phyloP scores from a whole-genome alignment of 2,888 invertebrate genomes.

The Fissipunctia ypsillon region DNA sequence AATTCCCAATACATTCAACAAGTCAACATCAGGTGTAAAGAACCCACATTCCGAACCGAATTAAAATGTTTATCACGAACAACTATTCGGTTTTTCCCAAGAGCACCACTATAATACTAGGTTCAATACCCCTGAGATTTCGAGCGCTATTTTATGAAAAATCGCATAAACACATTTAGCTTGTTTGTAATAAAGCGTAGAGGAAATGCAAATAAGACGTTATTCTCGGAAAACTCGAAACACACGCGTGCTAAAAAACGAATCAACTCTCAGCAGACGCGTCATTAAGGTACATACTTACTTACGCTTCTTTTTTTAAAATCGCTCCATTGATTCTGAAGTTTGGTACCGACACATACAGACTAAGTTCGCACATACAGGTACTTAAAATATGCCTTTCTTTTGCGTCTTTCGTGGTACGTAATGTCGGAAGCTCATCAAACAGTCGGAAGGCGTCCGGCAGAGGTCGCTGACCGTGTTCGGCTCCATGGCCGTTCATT shows the following conservation, averaged over 20 bases:
- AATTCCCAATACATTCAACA: slow-evolving; percentile 40
- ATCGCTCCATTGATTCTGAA: slow-evolving; percentile 27
- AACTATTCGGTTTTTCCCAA: slow-evolving; percentile 75
- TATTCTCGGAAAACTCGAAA: slow-evolving; percentile 44
- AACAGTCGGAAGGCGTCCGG: slow-evolving; percentile 78
- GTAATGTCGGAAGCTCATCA: slow-evolving; percentile 80
- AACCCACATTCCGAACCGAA: slow-evolving; percentile 67
- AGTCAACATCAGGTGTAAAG: slow-evolving; percentile 57
- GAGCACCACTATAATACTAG: slow-evolving; percentile 59
- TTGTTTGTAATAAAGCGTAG: slow-evolving; percentile 50
- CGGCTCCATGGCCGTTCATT: slow-evolving; percentile 83
- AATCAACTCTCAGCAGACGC: neutral
- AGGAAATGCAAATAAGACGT: slow-evolving; percentile 43
- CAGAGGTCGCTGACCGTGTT: slow-evolving; percentile 86
- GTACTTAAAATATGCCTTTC: slow-evolving; percentile 53
- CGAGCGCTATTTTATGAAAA: slow-evolving; percentile 49
- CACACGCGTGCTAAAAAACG: slow-evolving; percentile 26
- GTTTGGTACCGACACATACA: slow-evolving; percentile 8
- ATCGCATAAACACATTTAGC: slow-evolving; percentile 52
- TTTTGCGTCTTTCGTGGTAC: slow-evolving; percentile 65
- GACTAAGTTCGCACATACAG: slow-evolving; percentile 10
- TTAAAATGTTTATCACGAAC: slow-evolving; percentile 78
- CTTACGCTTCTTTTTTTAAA: slow-evolving; percentile 16
- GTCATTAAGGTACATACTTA: neutral
- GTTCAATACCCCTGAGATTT: slow-evolving; percentile 70